Evolutionary conservation across 2,113 vertebrate genomes (phyloP).

Genomic region (Poeciliopsis retropinna): DNA sequence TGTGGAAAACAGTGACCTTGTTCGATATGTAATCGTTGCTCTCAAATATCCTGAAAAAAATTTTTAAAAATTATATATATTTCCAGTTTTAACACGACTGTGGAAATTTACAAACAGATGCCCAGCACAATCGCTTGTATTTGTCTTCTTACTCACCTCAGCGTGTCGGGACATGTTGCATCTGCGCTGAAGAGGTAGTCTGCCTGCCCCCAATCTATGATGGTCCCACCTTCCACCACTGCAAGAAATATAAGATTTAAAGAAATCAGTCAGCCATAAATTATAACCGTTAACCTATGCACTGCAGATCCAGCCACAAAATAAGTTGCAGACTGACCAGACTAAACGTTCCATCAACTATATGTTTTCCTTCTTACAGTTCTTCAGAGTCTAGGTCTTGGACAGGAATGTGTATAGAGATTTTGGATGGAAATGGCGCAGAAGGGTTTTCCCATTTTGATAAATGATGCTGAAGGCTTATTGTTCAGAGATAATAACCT

Average conservation of each 20-base stretch:
- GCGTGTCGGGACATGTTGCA: slow-evolving; percentile 71
- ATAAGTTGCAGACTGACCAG: background rate
- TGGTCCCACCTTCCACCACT: slow-evolving; percentile 62
- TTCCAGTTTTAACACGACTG: background rate
- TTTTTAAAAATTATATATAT: too few species aligned
- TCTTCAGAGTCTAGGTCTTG: too few species aligned
- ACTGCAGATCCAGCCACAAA: background rate
- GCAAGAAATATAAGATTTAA: background rate
- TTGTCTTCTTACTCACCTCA: slow-evolving; percentile 44
- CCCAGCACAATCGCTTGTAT: background rate
- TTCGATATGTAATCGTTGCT: slow-evolving; percentile 72
- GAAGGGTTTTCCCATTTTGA: background rate
- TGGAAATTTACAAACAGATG: background rate
- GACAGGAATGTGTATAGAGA: too few species aligned
- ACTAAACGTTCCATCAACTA: background rate
- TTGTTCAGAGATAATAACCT: background rate
- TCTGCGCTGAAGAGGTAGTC: slow-evolving; percentile 76
- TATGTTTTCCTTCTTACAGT: background rate
- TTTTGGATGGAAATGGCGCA: too few species aligned
- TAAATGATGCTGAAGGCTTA: background rate
- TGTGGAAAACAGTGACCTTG: slow-evolving; percentile 78
- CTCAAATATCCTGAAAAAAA: slow-evolving; percentile 68
- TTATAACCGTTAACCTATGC: too few species aligned
- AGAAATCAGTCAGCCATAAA: background rate
- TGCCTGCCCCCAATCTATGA: slow-evolving; percentile 60